These are phyloP conservation scores for Drosophila busckii DNA, from an alignment of 1,140 invertebrate genomes.

Conservation along the genomic window DNA sequence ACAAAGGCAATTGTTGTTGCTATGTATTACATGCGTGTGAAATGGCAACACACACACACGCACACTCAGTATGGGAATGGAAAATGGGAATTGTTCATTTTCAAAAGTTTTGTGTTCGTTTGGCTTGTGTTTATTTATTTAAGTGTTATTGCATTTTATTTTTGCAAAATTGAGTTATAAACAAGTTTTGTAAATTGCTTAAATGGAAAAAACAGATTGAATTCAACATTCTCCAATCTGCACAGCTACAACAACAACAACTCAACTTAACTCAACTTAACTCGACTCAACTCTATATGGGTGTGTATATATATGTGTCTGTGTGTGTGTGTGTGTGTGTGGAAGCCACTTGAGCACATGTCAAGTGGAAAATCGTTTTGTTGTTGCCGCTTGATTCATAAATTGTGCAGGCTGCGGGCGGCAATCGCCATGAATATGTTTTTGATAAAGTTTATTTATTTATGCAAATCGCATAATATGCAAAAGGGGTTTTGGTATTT, in stretches of 20 bases:
- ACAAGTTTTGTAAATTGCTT: constrained; percentile 76
- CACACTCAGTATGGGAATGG: neutral
- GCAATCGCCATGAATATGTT: constrained; percentile 72
- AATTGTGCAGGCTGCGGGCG: constrained; percentile 27
- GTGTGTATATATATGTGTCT: too few relatives aligned
- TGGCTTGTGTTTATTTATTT: constrained; percentile 74
- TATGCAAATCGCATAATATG: constrained; percentile 57
- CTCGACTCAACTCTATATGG: constrained; percentile 11
- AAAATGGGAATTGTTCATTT: constrained; percentile 30
- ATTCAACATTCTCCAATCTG: constrained; percentile 40
- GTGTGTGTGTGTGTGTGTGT: neutral
- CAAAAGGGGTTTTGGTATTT: constrained; percentile 27
- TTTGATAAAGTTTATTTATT: constrained; percentile 71
- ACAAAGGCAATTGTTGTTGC: constrained; percentile 51
- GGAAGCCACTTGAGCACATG: constrained; percentile 70
- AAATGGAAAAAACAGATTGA: constrained; percentile 75
- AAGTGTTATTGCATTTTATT: constrained; percentile 70
- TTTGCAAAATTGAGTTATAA: constrained; percentile 70
- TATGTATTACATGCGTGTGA: constrained; percentile 70
- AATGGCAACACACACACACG: constrained; percentile 26
- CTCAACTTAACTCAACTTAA: neutral
- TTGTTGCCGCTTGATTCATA: constrained; percentile 19
- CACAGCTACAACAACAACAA: neutral
- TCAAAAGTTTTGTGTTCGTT: constrained; percentile 48
- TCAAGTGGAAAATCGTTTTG: constrained; percentile 77